Conservation (phyloP, 2,888 invertebrate genomes). For the Cryptus armator region DNA sequence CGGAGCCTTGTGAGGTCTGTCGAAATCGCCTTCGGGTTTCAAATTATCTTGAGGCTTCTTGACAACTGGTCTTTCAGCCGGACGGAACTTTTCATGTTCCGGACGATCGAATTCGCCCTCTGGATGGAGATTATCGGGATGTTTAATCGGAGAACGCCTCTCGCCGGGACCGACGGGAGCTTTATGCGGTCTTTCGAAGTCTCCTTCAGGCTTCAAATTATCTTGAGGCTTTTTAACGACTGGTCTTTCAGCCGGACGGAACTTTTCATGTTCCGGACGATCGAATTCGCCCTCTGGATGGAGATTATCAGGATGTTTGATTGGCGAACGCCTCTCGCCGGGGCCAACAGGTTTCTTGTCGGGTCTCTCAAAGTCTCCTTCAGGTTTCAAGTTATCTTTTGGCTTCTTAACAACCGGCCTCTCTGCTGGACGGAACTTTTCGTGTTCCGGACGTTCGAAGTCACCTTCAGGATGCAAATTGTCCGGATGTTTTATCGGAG, state of each 20-base stretch:
- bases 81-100: slow-evolving; percentile 69
- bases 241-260: slow-evolving; percentile 82
- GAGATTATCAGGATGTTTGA: slow-evolving; percentile 86
- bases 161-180: slow-evolving; percentile 87
- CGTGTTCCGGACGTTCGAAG: slow-evolving; percentile 82
- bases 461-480: slow-evolving; percentile 88
- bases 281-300: slow-evolving; percentile 86
- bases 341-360: slow-evolving; percentile 74
- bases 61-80: slow-evolving; percentile 83
- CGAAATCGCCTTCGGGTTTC: slow-evolving; percentile 88
- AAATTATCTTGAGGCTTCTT: slow-evolving; percentile 81
- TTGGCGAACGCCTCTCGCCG: slow-evolving; percentile 81
- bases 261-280: slow-evolving; percentile 84
- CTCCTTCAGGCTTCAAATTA: slow-evolving; percentile 87
- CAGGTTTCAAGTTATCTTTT: slow-evolving; percentile 85
- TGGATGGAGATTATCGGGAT: slow-evolving; percentile 86
- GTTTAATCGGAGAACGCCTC: slow-evolving; percentile 80
- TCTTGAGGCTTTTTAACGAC: slow-evolving; percentile 82
- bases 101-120: slow-evolving; percentile 86
- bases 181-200: slow-evolving; percentile 86
- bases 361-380: slow-evolving; percentile 86
- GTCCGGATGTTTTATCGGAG: slow-evolving; percentile 84
- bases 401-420: slow-evolving; percentile 82
- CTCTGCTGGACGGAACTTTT: slow-evolving; percentile 85
- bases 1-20: slow-evolving; percentile 85